phyloP scores from a whole-genome alignment of 2,888 invertebrate species.

The Marasmarcha lunaedactyla region DNA sequence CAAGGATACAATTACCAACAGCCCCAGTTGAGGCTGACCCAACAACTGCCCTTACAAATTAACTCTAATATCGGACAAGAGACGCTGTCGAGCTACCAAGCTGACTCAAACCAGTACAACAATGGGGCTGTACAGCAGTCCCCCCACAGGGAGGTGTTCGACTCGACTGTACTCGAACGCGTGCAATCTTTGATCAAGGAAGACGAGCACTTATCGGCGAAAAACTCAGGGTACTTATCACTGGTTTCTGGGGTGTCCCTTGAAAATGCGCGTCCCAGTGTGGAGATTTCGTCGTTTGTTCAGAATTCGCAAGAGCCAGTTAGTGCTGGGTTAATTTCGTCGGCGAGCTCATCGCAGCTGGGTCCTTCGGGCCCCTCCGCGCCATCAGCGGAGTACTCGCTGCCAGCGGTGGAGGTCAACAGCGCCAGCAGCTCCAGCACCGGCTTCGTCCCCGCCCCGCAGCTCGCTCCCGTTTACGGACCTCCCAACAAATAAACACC shows the following conservation, averaged over 20 bases:
- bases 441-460: slow-evolving; percentile 38
- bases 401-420: slow-evolving; percentile 26
- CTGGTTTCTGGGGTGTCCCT: slow-evolving; percentile 52
- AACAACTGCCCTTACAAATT: slow-evolving; percentile 26
- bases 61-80: slow-evolving; percentile 21
- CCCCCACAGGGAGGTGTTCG: slow-evolving; percentile 35
- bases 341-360: slow-evolving; percentile 16
- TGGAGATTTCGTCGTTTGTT: slow-evolving; percentile 53
- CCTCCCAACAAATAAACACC: slow-evolving; percentile 30
- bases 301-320: slow-evolving; percentile 33
- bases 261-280: slow-evolving; percentile 47
- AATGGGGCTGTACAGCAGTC: slow-evolving; percentile 22
- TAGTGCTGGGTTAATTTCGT: slow-evolving; percentile 9
- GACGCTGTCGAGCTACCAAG: slow-evolving; percentile 42
- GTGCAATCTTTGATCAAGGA: slow-evolving; percentile 52
- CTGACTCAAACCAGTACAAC: slow-evolving; percentile 45
- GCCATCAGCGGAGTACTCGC: slow-evolving; percentile 26
- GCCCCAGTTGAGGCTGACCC: slow-evolving; percentile 17
- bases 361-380: slow-evolving; percentile 20
- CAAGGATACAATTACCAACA: slow-evolving; percentile 21
- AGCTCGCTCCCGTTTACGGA: slow-evolving; percentile 43
- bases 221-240: slow-evolving; percentile 44
- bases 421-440: slow-evolving; percentile 22
- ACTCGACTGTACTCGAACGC: slow-evolving; percentile 39
- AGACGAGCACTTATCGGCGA: slow-evolving; percentile 48